phyloP scores from a whole-genome alignment of 2,888 invertebrate genomes.

The Epicampocera succincta region DNA sequence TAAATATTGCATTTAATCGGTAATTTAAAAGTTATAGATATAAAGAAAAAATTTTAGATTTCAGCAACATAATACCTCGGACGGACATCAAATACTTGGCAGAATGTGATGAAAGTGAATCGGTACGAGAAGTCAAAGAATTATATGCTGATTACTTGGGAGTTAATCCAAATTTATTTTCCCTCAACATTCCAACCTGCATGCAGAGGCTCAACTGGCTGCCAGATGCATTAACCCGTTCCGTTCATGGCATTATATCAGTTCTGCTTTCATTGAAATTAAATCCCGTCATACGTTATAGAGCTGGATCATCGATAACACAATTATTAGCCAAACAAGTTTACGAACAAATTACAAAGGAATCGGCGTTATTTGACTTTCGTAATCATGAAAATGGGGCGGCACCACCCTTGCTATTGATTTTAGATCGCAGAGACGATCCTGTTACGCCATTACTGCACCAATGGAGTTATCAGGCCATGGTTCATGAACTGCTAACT shows the following conservation, averaged over 20 bases:
- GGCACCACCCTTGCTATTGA: conserved; percentile 90
- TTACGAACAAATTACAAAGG: conserved; percentile 92
- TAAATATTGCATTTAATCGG: conserved; percentile 83
- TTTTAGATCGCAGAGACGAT: conserved; percentile 96
- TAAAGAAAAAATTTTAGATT: conserved; percentile 85
- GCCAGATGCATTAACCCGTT: conserved; percentile 88
- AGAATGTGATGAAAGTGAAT: conserved; percentile 98
- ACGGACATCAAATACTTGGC: conserved; percentile 97
- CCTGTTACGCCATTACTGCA: conserved; percentile 97
- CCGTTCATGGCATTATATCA: conserved; percentile 92
- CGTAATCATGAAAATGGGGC: conserved; percentile 85
- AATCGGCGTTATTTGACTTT: conserved; percentile 93
- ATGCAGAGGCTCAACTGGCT: conserved; percentile 90
- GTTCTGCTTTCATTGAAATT: conserved; percentile 94
- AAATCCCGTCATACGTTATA: conserved; percentile 93
- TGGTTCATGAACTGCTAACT: conserved; percentile 98
- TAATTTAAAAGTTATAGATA: background rate
- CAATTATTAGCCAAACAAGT: conserved; percentile 92
- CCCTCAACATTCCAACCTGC: conserved; percentile 88
- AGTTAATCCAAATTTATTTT: conserved; percentile 95
- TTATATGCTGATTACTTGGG: conserved; percentile 98
- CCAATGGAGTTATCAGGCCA: conserved; percentile 99
- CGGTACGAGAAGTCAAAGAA: conserved; percentile 97
- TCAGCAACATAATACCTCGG: conserved; percentile 98
- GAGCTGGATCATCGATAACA: conserved; percentile 92